These are phyloP conservation scores for Penaeus indicus DNA, from an alignment of 1,140 invertebrate species.

Conservation along the genomic window DNA sequence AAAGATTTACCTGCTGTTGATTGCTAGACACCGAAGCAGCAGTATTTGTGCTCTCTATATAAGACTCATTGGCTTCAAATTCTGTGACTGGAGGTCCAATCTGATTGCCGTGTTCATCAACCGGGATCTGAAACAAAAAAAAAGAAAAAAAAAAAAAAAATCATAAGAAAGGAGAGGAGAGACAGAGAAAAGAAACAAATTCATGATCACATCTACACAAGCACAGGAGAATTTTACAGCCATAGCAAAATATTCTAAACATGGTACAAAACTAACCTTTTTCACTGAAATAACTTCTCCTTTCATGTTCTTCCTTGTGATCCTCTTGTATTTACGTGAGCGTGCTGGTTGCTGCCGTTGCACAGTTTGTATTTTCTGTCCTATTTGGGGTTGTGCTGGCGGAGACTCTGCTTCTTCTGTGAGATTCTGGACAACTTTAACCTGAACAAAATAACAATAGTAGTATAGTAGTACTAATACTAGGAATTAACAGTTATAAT, in stretches of 20 bases:
- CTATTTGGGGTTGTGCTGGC: constrained; percentile 19
- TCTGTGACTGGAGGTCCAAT: constrained; percentile 48
- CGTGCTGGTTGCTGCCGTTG: constrained; percentile 18
- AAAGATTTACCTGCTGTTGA: constrained; percentile 24
- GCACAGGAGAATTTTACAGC: not conserved
- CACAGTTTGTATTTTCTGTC: constrained; percentile 49
- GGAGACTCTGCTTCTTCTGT: not conserved
- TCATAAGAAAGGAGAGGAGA: too few species aligned
- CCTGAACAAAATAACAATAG: not conserved
- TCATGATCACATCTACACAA: too few species aligned
- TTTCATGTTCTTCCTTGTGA: constrained; percentile 37
- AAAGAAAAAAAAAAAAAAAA: not conserved
- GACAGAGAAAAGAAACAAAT: not conserved
- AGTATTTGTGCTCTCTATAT: constrained; percentile 1
- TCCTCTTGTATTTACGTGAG: constrained; percentile 38
- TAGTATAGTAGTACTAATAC: too few species aligned
- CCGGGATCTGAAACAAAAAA: constrained; percentile 37
- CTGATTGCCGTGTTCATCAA: constrained; percentile 49
- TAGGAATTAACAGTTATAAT: too few species aligned
- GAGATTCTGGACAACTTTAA: constrained; percentile 39
- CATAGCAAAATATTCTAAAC: not conserved
- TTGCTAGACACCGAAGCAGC: not conserved
- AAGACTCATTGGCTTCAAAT: constrained; percentile 22
- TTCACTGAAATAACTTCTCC: constrained; percentile 56
- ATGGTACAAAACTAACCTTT: constrained; percentile 15